phyloP scores from a whole-genome alignment of 2,797 vertebrate species.

The Eulemur albifrons region DNA sequence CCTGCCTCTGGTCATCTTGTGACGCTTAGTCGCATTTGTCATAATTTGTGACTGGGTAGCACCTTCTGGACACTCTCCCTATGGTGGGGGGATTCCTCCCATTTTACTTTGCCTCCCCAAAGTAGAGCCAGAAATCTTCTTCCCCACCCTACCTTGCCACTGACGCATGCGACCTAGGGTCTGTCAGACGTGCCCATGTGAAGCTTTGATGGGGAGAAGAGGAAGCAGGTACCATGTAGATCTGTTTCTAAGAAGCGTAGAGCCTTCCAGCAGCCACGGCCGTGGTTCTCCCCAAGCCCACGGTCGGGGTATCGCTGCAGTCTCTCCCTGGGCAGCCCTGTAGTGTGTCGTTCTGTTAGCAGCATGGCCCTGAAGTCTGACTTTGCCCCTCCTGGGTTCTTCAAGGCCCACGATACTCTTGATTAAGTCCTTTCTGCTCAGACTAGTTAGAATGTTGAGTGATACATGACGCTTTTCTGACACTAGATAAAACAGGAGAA shows the following conservation, averaged over 20 bases:
- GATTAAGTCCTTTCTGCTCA: neutral
- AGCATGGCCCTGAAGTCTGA: neutral
- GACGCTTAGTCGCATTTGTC: neutral
- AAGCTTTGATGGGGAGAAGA: neutral
- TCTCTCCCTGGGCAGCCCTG: neutral
- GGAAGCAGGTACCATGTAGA: too few species aligned
- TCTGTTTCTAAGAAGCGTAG: neutral
- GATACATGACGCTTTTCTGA: neutral
- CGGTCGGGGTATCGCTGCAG: fast-evolving
- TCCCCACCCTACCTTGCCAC: neutral
- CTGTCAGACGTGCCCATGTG: neutral
- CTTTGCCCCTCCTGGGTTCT: too few species aligned
- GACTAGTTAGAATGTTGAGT: neutral
- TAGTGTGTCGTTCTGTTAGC: too few species aligned
- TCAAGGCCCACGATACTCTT: neutral
- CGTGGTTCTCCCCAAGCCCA: neutral
- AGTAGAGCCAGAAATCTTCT: neutral
- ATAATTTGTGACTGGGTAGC: neutral
- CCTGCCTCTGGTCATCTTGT: neutral
- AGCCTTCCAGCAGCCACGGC: neutral
- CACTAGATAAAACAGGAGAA: neutral
- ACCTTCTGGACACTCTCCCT: neutral
- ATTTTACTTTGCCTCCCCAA: neutral
- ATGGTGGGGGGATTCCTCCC: neutral
- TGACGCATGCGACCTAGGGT: too few species aligned